Evolutionary conservation across 2,797 vertebrate genomes (phyloP).

Genomic region (Hemibagrus guttatus): DNA sequence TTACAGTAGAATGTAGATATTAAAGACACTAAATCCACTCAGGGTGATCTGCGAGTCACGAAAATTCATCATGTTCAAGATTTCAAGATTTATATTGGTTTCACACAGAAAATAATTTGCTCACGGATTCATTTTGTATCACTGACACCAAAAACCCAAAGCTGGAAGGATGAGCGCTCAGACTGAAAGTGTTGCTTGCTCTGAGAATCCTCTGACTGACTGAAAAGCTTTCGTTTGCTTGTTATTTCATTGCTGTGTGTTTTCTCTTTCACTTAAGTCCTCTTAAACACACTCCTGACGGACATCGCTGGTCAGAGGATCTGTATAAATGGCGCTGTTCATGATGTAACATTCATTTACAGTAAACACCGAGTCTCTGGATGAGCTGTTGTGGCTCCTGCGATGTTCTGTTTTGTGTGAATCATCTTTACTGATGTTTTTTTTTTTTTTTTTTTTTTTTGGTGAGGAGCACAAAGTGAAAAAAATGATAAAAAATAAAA

Average conservation of each 20-base stretch:
- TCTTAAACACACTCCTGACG: neutral
- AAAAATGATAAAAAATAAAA: neutral
- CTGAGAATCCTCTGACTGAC: too few species aligned
- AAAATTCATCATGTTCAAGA: neutral
- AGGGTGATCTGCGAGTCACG: neutral
- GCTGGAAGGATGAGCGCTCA: neutral
- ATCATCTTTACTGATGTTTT: neutral
- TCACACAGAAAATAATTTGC: neutral
- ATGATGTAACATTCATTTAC: conserved; percentile 11
- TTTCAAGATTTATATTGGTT: neutral
- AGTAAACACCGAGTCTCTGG: neutral
- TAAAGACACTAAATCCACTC: neutral
- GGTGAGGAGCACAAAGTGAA: neutral
- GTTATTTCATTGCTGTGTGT: too few species aligned
- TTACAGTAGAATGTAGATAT: neutral
- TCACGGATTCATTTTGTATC: neutral
- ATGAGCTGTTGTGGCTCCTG: neutral
- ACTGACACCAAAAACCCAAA: neutral
- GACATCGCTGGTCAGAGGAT: neutral
- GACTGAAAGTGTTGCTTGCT: neutral
- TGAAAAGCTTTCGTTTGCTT: neutral
- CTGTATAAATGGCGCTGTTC: neutral
- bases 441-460: neutral
- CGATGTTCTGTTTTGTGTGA: neutral
- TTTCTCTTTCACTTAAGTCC: neutral